phyloP scores from a whole-genome alignment of 2,113 vertebrate species.

The Thalassoma bifasciatum region DNA sequence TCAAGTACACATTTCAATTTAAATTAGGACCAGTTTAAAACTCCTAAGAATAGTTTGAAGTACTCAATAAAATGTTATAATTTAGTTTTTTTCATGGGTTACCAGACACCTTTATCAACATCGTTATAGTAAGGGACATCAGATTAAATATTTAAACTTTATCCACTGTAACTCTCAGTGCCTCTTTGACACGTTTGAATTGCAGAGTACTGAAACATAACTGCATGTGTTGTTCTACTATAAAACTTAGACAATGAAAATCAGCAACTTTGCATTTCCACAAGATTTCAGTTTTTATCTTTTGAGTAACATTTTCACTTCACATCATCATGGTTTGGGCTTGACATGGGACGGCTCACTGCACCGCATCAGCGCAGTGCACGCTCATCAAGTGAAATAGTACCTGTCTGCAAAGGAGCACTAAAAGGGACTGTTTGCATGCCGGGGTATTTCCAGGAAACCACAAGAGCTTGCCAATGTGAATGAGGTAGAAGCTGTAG shows the following conservation, averaged over 20 bases:
- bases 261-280: not conserved
- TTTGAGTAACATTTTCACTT: not conserved
- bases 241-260: not conserved
- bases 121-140: not conserved
- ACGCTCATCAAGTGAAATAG: constrained; percentile 33
- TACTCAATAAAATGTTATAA: no score
- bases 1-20: no score
- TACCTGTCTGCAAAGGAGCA: constrained; percentile 16
- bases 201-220: no score
- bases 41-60: no score
- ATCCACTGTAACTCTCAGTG: not conserved
- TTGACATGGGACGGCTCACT: not conserved
- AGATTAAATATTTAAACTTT: not conserved
- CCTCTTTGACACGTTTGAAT: not conserved
- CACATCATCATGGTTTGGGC: not conserved
- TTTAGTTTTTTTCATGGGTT: not conserved
- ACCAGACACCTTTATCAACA: not conserved
- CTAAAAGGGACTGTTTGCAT: constrained; percentile 48
- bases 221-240: not conserved
- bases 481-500: constrained; percentile 46
- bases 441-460: constrained; percentile 78
- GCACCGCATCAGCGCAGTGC: not conserved
- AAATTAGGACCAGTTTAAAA: no score
- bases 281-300: not conserved
- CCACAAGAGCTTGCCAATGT: constrained; percentile 59